Evolutionary conservation across 2,113 vertebrate species (phyloP), one percentile per base, ranked within the genome.

Genomic region (Siphamia tubifer): DNA sequence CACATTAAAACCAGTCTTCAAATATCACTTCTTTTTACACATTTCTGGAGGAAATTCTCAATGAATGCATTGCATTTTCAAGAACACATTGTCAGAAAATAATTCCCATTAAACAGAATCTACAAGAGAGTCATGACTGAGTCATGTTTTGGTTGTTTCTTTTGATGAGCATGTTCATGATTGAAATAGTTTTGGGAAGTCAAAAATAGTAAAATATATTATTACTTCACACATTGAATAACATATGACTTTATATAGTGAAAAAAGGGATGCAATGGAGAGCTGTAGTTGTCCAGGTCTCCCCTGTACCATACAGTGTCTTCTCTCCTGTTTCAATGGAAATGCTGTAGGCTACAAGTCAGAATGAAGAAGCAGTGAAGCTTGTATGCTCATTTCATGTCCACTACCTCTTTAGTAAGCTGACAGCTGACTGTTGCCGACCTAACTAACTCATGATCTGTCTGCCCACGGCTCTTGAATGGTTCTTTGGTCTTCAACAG

Each of bases 121-220:
- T n/a, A n/a, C n/a, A n/a, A n/a, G n/a, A n/a, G n/a, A n/a, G n/a
- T n/a, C n/a, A n/a, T n/a, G n/a, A n/a, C n/a, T n/a, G n/a, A n/a
- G n/a, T n/a, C n/a, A n/a, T n/a, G n/a, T n/a, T n/a, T n/a, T n/a
- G n/a, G n/a, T 53, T 32, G 17, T 48, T 66, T 38, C 28, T 27
- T 8, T 38, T 52, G 56, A 71, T 65, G 48, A 60, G 54, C 39
- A 56, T 66, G 68, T 76, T 77, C 77, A 70, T 62, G 54, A 45
- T 65, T 67, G 49, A 62, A 75, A 75, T 70, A 65, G 39, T 39
- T 70, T 39, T 69, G 45, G 70, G 77, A 74, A 55, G 24, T 40
- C 32, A 65, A 49, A 56, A 53, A 69, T 68, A 66, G 54, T 40
- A 66, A 54, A 34, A 32, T 9, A 47, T 43, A 61, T 32, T 54